Conservation (phyloP, 2,888 invertebrate genomes). For the Leistus spinibarbis region DNA sequence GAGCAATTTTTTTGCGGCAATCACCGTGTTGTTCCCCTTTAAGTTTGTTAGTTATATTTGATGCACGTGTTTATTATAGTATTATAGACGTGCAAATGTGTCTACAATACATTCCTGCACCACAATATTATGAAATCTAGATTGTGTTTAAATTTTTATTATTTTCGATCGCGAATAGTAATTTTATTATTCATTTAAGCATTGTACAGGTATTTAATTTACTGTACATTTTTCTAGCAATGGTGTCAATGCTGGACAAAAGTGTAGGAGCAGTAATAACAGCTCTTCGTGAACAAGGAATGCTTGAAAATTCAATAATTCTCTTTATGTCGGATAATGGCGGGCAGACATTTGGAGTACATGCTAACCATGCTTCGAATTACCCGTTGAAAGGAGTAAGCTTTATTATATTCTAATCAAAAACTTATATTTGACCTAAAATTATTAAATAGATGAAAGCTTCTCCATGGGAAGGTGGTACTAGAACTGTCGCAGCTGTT, state of each 20-base stretch:
- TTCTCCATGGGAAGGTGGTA: conserved; percentile 75
- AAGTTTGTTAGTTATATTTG: no score
- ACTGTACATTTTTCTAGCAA: conserved; percentile 69
- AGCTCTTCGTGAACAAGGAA: conserved; percentile 69
- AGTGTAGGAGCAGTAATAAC: conserved; percentile 81
- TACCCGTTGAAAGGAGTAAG: conserved; percentile 78
- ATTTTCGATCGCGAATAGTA: no score
- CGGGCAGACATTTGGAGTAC: conserved; percentile 74
- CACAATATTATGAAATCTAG: neutral
- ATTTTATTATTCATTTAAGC: no score
- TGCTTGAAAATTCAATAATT: conserved; percentile 83
- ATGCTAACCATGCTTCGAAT: conserved; percentile 79
- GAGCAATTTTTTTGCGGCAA: no score
- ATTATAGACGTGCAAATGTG: neutral
- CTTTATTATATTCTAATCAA: conserved; percentile 21
- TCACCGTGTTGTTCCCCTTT: no score
- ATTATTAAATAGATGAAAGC: conserved; percentile 63
- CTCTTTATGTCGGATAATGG: conserved; percentile 91
- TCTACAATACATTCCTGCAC: neutral
- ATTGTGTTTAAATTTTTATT: no score
- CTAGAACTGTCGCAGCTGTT: conserved; percentile 67
- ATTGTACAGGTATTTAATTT: conserved; percentile 8
- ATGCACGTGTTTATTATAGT: no score
- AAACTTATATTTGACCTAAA: neutral
- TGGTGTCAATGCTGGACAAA: conserved; percentile 87